These are phyloP conservation scores for Desmodus rotundus DNA, from an alignment of 2,113 vertebrate species.

Conservation along the genomic window DNA sequence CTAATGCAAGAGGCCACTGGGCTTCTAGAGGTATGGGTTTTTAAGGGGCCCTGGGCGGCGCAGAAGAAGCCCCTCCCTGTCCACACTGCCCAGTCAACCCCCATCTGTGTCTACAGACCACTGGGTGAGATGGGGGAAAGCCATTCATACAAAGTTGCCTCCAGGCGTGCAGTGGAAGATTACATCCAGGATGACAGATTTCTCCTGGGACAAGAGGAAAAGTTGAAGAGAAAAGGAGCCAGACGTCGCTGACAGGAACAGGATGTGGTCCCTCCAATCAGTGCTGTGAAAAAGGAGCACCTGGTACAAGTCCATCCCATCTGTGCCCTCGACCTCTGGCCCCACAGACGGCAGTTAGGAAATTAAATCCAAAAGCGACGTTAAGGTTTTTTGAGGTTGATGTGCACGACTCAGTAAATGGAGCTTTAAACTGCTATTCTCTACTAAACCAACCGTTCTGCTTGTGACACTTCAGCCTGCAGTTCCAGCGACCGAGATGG, in stretches of 20 bases:
- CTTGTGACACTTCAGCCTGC: background rate
- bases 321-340: background rate
- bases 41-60: background rate
- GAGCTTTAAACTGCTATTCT: background rate
- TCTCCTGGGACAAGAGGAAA: background rate
- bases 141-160: background rate
- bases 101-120: background rate
- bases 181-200: background rate
- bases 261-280: background rate
- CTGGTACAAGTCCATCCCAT: background rate
- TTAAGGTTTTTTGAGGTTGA: background rate
- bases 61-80: background rate
- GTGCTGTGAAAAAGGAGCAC: background rate
- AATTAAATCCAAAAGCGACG: constrained; percentile 10
- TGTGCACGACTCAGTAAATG: background rate
- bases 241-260: background rate
- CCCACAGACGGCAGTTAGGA: background rate
- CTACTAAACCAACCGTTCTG: background rate
- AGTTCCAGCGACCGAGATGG: background rate
- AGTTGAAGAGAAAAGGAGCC: background rate
- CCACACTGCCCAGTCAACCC: background rate
- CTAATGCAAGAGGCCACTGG: background rate
- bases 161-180: background rate
- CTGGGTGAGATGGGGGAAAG: background rate
- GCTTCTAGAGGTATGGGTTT: background rate